phyloP scores from a whole-genome alignment of 2,888 invertebrate genomes.

The Sphinx pinastri region DNA sequence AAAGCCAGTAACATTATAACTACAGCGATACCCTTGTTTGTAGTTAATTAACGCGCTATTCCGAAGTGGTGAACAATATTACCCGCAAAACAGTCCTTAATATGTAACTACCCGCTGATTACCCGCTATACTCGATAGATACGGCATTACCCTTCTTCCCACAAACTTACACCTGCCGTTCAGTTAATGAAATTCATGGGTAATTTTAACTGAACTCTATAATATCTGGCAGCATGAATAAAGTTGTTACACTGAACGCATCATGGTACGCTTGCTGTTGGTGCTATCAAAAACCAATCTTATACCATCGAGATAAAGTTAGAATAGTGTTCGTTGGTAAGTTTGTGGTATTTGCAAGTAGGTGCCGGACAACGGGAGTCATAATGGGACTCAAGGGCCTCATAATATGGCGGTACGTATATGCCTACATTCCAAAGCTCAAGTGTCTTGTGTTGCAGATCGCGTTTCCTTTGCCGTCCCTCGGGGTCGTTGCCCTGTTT shows the following conservation, averaged over 20 bases:
- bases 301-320: neutral
- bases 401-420: constrained; percentile 6
- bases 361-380: constrained; percentile 14
- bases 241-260: neutral
- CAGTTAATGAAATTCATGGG: neutral
- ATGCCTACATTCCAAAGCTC: neutral
- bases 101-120: constrained; percentile 25
- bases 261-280: neutral
- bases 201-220: neutral
- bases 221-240: neutral
- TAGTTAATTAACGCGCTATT: constrained; percentile 16
- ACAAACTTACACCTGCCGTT: constrained; percentile 6
- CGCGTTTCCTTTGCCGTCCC: constrained; percentile 16
- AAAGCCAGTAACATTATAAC: neutral
- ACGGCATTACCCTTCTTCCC: neutral
- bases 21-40: neutral
- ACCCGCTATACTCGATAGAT: constrained; percentile 15
- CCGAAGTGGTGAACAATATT: constrained; percentile 7
- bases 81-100: constrained; percentile 23
- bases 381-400: constrained; percentile 17
- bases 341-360: constrained; percentile 5
- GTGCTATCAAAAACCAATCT: neutral
- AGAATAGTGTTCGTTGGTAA: neutral
- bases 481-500: neutral
- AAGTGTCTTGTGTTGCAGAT: constrained; percentile 9